These are phyloP conservation scores for Ctenochaetus hawaiiensis DNA, from an alignment of 2,797 vertebrate genomes.

Conservation along the genomic window DNA sequence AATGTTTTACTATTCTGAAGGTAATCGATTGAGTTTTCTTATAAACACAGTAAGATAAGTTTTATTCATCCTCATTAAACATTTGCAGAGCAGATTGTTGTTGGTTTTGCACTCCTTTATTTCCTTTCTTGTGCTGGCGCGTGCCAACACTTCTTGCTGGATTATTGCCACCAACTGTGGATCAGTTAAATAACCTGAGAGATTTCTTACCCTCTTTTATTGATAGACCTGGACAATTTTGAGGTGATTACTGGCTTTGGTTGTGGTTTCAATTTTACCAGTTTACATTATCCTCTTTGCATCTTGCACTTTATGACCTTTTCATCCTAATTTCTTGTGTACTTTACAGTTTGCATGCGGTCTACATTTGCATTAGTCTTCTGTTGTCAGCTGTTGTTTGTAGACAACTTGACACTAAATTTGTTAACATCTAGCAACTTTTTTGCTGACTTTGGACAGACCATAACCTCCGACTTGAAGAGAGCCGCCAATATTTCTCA, in stretches of 20 bases:
- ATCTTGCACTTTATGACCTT: background rate
- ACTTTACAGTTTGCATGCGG: background rate
- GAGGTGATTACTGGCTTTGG: conserved; percentile 15
- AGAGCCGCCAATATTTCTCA: too few species aligned
- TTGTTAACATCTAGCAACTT: background rate
- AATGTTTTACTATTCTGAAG: too few species aligned
- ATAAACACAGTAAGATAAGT: too few species aligned
- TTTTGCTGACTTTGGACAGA: background rate
- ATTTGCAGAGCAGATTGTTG: background rate
- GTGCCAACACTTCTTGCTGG: background rate
- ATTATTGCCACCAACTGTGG: background rate
- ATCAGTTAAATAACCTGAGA: background rate
- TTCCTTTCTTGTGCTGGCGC: background rate
- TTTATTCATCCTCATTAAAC: conserved; percentile 2
- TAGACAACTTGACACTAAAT: background rate
- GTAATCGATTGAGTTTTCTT: too few species aligned
- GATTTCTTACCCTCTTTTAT: background rate
- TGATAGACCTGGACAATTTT: conserved; percentile 1
- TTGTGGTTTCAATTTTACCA: conserved; percentile 18
- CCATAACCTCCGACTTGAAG: too few species aligned
- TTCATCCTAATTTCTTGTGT: conserved; percentile 1
- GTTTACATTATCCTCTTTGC: background rate
- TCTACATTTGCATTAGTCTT: conserved; percentile 10
- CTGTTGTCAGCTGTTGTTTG: background rate
- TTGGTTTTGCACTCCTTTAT: background rate